These are phyloP conservation scores for Elysia crispata DNA, from an alignment of 2,888 invertebrate genomes.

Conservation along the genomic window DNA sequence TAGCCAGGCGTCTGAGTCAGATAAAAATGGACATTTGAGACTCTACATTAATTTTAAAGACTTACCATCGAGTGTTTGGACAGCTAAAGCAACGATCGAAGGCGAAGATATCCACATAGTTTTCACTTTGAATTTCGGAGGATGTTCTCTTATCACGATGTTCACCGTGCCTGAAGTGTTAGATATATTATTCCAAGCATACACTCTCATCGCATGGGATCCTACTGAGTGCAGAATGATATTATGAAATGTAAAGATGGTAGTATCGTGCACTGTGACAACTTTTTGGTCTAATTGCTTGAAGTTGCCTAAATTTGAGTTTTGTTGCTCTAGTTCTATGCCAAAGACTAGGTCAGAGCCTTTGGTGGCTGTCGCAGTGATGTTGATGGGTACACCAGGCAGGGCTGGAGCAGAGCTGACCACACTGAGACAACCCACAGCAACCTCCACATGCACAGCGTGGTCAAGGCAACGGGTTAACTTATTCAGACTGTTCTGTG, in stretches of 20 bases:
- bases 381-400: slow-evolving; percentile 44
- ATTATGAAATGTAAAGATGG: slow-evolving; percentile 18
- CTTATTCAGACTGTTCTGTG: slow-evolving; percentile 61
- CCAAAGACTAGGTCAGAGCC: slow-evolving; percentile 51
- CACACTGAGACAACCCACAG: slow-evolving; percentile 48
- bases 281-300: slow-evolving; percentile 12
- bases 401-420: slow-evolving; percentile 42
- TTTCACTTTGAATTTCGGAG: slow-evolving; percentile 39
- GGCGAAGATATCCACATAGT: slow-evolving; percentile 16
- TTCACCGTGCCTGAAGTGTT: slow-evolving; percentile 53
- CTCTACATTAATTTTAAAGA: no score
- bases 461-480: slow-evolving; percentile 23
- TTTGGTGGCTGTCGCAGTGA: slow-evolving; percentile 37
- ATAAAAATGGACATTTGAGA: no score
- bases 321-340: slow-evolving; percentile 46
- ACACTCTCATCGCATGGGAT: slow-evolving; percentile 58
- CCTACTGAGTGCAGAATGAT: slow-evolving; percentile 54
- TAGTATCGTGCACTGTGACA: neutral
- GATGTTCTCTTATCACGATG: slow-evolving; percentile 56
- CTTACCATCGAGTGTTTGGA: no score
- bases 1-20: no score
- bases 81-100: no score
- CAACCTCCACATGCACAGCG: slow-evolving; percentile 53
- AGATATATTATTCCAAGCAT: slow-evolving; percentile 65
- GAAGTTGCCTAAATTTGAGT: neutral